Evolutionary conservation across 2,113 vertebrate species (phyloP), one percentile per base, ranked within the genome.

Genomic region (Pelecanoides urinatrix): DNA sequence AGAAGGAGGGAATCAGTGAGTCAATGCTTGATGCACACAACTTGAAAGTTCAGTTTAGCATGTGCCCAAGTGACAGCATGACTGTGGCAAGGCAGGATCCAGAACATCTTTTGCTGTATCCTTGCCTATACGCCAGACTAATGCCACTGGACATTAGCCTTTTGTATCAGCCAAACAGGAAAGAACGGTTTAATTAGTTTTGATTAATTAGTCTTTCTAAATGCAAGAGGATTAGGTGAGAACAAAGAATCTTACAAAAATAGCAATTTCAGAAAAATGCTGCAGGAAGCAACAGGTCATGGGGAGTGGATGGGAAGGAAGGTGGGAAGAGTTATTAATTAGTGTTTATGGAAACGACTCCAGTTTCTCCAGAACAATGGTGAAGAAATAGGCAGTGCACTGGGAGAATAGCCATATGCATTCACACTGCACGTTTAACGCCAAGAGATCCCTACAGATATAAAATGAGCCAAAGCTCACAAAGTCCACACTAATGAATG

Each of bases 371-470:
- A 72, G 26, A 63, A 34, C 3, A 66, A 21, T 26, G 30, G 10
- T 38, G 38, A 26, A 32, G 50, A 85, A 90, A 67, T 4, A 81
- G 30, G 58, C 20, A 74, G 34, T 16, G 13, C 1, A 2, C 26
- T 47, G 40, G 6, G 20, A 78, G 36, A 80, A 83, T 1, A 34
- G 22, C 27, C 30, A 55, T 16, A 19, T 5, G 3, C 13, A 22
- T 42, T 63, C 32, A 63, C 38, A 67, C 2, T 5, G 2, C 6
- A 38, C 0, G 0, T 73, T 80, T 47, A 80, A 47, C 7, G 8
- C 21, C 58, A 44, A 36, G 13, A 45, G 16, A 5, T 42, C 16
- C 13, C 38, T 75, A 32, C n/a, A 72, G 7, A 11, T 7, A 3
- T 13, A n/a, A 73, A 82, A 32, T n/a, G 22, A 65, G 34, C 4